Evolutionary conservation across 1,140 invertebrate genomes (phyloP), one percentile per base, ranked within the genome.

Genomic region (Pectinophora gossypiella): DNA sequence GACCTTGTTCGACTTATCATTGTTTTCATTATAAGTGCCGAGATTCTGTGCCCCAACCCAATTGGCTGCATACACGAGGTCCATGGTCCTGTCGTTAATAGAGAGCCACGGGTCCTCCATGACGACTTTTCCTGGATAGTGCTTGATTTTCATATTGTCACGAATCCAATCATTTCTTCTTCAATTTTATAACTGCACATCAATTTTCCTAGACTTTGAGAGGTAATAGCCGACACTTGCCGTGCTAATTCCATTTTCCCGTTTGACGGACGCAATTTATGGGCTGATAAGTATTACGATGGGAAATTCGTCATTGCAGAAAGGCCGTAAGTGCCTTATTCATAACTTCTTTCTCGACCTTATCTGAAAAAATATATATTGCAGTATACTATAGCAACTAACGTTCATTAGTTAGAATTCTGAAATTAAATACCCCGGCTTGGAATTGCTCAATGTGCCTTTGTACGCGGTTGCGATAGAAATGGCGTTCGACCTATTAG

Each of bases 31-130:
- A 52, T 68, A 82, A 12, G 53, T 67, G 40, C 68, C 76, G 19
- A 86, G 72, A 64, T 86, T 87, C 40, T 76, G 77, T 3, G 92
- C 90, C 63, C 94, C 93, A 44, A 93, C 89, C 95, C 95, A 95
- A 66, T 94, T 95, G 35, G 94, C 94, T 64, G 95, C 94, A 77
- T 95, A 95, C 21, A 94, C 89, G n/a, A 93, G 87, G 57, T 93
- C 93, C 91, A 94, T 93, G 69, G 81, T 91, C 74, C 81, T 90
- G 62, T 90, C 88, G 51, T 83, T 89, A 68, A 90, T 90, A 69
- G 89, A 89, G 72, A 90, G 82, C 90, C 90, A 91, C 19, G 92
- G 91, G 75, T 93, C 92, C 52, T 94, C 92, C 78, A 94, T 82
- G 69, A 94, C 93, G 36, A 92, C 94, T 82, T 93, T 92, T 51